A percentile compares a stretch with the other conserved stretches of the same genome.
phyloP scores from a whole-genome alignment of 2,888 invertebrate species.

The Ametastegia equiseti region DNA sequence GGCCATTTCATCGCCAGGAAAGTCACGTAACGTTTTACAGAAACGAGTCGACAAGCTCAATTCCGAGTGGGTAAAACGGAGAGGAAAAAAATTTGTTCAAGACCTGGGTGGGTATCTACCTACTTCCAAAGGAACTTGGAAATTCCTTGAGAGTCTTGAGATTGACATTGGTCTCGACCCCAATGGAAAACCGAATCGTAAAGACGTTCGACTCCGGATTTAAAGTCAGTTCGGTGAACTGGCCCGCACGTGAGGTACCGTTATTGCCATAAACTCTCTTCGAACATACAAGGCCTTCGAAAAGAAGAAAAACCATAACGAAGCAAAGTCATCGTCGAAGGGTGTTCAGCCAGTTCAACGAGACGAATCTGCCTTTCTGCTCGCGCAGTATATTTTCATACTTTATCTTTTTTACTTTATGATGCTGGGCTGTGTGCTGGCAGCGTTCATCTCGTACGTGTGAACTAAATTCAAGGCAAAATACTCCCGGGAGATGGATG shows the following conservation, averaged over 20 bases:
- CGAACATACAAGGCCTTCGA: neutral
- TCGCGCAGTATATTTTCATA: too few species aligned
- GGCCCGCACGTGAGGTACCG: slow-evolving; percentile 3
- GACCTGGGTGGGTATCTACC: neutral
- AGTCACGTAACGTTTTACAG: slow-evolving; percentile 26
- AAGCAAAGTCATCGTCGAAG: neutral
- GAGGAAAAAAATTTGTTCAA: neutral
- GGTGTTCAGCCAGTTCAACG: neutral
- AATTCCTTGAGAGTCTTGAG: neutral
- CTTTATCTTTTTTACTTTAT: neutral
- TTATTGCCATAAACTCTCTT: neutral
- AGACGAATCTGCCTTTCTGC: neutral
- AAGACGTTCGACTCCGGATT: neutral
- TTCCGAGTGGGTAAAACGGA: neutral
- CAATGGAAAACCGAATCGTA: neutral
- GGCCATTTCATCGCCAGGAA: neutral
- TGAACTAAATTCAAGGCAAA: neutral
- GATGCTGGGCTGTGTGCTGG: too few species aligned
- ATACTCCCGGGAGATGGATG: neutral
- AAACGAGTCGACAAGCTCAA: slow-evolving; percentile 6
- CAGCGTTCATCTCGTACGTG: neutral
- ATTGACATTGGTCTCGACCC: slow-evolving; percentile 31
- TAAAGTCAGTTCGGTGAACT: neutral
- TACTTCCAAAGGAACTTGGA: neutral
- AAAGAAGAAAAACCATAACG: neutral